Evolutionary conservation across 2,888 invertebrate genomes (phyloP).

Genomic region (Gasteruption jaculator): DNA sequence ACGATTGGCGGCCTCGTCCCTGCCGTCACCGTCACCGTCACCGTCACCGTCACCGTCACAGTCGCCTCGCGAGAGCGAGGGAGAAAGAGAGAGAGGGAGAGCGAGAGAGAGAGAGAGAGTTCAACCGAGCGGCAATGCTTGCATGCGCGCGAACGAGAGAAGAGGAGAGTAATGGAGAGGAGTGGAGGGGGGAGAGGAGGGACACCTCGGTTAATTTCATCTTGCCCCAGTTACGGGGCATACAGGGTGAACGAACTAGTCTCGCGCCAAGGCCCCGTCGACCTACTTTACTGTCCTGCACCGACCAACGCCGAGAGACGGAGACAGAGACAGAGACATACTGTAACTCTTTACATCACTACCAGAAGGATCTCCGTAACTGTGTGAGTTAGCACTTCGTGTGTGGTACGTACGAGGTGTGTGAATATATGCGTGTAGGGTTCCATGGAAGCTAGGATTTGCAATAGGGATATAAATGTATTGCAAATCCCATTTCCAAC

Average conservation of each 20-base stretch:
- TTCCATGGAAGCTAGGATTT: constrained; percentile 17
- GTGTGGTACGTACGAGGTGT: no score
- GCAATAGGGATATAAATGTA: constrained; percentile 19
- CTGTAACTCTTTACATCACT: background rate
- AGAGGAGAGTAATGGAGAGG: constrained; percentile 35
- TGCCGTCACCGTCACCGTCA: no score
- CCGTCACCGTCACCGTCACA: no score
- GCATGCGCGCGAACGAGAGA: constrained; percentile 17
- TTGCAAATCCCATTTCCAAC: no score
- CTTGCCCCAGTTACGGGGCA: constrained; percentile 61
- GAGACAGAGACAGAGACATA: constrained; percentile 13
- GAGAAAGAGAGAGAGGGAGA: constrained; percentile 14
- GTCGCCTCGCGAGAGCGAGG: constrained; percentile 16
- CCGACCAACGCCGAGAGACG: constrained; percentile 6
- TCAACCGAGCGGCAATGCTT: constrained; percentile 14
- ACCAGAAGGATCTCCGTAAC: background rate
- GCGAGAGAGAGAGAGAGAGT: constrained; percentile 23
- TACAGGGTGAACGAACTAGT: constrained; percentile 61
- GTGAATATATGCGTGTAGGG: constrained; percentile 2
- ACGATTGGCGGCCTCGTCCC: constrained; percentile 46
- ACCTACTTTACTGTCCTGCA: constrained; percentile 45
- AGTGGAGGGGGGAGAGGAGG: constrained; percentile 26
- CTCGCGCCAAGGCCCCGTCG: constrained; percentile 53
- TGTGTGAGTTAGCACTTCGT: no score
- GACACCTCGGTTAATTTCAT: constrained; percentile 58